Evolutionary conservation across 1,140 invertebrate species (phyloP).

Genomic region (Vanessa atalanta): DNA sequence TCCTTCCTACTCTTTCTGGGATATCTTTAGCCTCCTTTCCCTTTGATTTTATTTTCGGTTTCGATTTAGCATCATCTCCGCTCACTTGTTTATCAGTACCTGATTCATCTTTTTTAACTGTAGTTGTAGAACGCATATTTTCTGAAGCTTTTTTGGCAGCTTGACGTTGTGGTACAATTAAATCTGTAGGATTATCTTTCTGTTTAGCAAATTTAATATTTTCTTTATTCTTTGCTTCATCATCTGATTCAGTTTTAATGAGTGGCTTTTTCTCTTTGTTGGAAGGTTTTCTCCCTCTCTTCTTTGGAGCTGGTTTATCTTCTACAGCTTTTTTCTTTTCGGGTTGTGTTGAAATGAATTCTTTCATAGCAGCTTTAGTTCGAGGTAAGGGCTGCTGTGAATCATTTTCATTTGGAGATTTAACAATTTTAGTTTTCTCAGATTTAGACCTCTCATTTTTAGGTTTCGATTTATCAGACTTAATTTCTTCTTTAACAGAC

Average conservation of each 20-base stretch:
- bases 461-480: conserved; percentile 61
- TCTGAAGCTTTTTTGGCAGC: conserved; percentile 95
- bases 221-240: conserved; percentile 80
- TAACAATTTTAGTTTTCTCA: conserved; percentile 78
- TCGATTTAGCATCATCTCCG: conserved; percentile 70
- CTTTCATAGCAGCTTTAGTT: conserved; percentile 92
- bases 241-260: conserved; percentile 71
- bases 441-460: conserved; percentile 75
- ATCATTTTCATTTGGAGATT: conserved; percentile 83
- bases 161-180: conserved; percentile 94
- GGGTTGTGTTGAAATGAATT: conserved; percentile 82
- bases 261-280: conserved; percentile 69
- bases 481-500: conserved; percentile 58
- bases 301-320: conserved; percentile 75
- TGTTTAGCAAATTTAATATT: conserved; percentile 81
- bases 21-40: conserved; percentile 67
- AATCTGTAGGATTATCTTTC: conserved; percentile 87
- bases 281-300: conserved; percentile 68
- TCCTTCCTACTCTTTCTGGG: conserved; percentile 79
- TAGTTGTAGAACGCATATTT: conserved; percentile 86
- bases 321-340: conserved; percentile 68
- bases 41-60: conserved; percentile 72
- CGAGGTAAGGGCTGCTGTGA: conserved; percentile 85
- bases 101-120: conserved; percentile 69
- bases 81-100: conserved; percentile 61